Evolutionary conservation across 2,888 invertebrate genomes (phyloP).

Genomic region (Drosophila buzzatii): DNA sequence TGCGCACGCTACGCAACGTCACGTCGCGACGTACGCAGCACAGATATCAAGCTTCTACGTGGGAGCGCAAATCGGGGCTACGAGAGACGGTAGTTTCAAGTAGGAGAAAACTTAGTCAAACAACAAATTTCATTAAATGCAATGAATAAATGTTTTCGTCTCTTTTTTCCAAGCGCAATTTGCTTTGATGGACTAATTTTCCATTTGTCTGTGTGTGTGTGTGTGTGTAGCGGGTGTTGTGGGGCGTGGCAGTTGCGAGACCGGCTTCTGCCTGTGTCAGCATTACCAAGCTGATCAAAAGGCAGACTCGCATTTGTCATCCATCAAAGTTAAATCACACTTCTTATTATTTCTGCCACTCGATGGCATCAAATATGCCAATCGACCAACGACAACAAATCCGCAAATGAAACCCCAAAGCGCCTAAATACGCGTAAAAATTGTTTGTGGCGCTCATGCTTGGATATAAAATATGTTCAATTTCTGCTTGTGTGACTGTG

Average conservation of each 20-base stretch:
- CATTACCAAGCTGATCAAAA: slow-evolving; percentile 72
- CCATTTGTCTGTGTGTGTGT: not conserved
- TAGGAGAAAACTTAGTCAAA: slow-evolving; percentile 48
- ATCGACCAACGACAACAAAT: slow-evolving; percentile 44
- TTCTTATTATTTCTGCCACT: slow-evolving; percentile 81
- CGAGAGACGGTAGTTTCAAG: not conserved
- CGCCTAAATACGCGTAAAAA: slow-evolving; percentile 78
- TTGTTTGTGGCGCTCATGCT: slow-evolving; percentile 52
- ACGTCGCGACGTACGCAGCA: slow-evolving; percentile 18
- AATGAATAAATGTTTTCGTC: slow-evolving; percentile 65
- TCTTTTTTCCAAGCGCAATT: slow-evolving; percentile 36
- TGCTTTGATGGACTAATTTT: slow-evolving; percentile 51
- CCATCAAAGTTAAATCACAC: slow-evolving; percentile 85
- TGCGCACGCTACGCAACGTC: slow-evolving; percentile 60
- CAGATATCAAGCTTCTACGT: not conserved
- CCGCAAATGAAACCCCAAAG: slow-evolving; percentile 55
- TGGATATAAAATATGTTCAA: slow-evolving; percentile 39
- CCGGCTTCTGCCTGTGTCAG: slow-evolving; percentile 56
- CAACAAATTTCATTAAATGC: slow-evolving; percentile 63
- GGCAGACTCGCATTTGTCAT: slow-evolving; percentile 79
- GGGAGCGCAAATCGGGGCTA: no score
- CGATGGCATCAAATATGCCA: slow-evolving; percentile 61
- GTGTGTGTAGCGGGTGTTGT: not conserved
- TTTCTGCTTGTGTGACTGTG: slow-evolving; percentile 19
- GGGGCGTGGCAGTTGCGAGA: slow-evolving; percentile 8